These are phyloP conservation scores for Valencia hispanica DNA, from an alignment of 2,797 vertebrate genomes.

Conservation along the genomic window DNA sequence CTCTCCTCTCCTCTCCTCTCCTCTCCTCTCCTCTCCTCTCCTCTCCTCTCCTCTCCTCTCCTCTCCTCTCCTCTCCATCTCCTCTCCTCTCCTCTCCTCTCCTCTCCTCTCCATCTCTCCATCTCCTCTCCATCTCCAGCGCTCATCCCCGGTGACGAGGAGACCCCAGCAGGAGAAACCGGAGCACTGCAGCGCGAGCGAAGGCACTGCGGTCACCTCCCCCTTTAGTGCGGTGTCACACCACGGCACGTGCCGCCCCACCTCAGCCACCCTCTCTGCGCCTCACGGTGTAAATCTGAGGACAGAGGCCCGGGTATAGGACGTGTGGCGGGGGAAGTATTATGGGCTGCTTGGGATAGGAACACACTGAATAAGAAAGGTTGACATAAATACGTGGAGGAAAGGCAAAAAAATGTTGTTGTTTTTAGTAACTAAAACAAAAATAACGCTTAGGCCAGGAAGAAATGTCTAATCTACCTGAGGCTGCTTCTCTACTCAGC, in stretches of 20 bases:
- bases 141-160: constrained; percentile 59
- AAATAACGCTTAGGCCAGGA: constrained; percentile 48
- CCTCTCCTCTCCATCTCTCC: constrained; percentile 13
- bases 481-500: constrained; percentile 54
- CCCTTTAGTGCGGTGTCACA: constrained; percentile 80
- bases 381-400: neutral
- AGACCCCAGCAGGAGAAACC: constrained; percentile 72
- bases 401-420: constrained; percentile 6
- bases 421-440: constrained; percentile 19
- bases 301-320: constrained; percentile 26
- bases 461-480: constrained; percentile 48
- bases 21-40: constrained; percentile 22
- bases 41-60: constrained; percentile 32
- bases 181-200: constrained; percentile 65
- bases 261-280: constrained; percentile 27
- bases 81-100: constrained; percentile 14
- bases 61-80: constrained; percentile 1
- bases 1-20: constrained; percentile 28
- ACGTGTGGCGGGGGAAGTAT: constrained; percentile 3
- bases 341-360: constrained; percentile 4
- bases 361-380: constrained; percentile 31
- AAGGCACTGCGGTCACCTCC: constrained; percentile 77
- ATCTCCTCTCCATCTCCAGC: constrained; percentile 19
- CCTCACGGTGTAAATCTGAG: constrained; percentile 37
- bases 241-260: constrained; percentile 40